Evolutionary conservation across 2,113 vertebrate species (phyloP).

Genomic region (Chlorodrepanis virens): DNA sequence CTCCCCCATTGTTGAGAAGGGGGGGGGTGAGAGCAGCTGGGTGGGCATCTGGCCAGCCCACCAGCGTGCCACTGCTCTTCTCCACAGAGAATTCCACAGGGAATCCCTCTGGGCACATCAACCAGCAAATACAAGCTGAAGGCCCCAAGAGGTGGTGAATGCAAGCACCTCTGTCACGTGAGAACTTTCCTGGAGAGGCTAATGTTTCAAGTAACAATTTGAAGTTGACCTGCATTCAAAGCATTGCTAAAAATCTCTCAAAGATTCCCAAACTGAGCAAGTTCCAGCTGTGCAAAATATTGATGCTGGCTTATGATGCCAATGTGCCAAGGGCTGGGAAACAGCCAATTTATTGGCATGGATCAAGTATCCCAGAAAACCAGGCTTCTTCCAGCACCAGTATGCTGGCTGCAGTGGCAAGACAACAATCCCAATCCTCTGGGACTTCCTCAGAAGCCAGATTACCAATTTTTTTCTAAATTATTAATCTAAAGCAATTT

Average conservation of each 20-base stretch:
- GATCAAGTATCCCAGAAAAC: neutral
- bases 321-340: neutral
- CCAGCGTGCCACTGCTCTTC: neutral
- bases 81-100: neutral
- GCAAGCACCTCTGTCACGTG: rapidly evolving
- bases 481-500: neutral
- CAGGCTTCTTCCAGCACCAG: neutral
- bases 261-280: neutral
- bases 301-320: neutral
- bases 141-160: neutral
- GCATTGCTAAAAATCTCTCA: neutral
- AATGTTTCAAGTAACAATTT: neutral
- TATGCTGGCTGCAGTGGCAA: neutral
- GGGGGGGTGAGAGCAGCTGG: neutral
- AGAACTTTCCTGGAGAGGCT: neutral
- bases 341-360: neutral
- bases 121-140: neutral
- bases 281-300: neutral
- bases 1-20: neutral
- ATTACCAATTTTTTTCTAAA: neutral
- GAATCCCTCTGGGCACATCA: neutral
- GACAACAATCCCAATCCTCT: neutral
- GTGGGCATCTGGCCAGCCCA: neutral
- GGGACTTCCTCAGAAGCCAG: neutral
- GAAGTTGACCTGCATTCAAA: neutral